A percentile compares a stretch with the other conserved stretches of the same genome.
phyloP scores from a whole-genome alignment of 1,140 invertebrate genomes.

The Chymomyza costata region DNA sequence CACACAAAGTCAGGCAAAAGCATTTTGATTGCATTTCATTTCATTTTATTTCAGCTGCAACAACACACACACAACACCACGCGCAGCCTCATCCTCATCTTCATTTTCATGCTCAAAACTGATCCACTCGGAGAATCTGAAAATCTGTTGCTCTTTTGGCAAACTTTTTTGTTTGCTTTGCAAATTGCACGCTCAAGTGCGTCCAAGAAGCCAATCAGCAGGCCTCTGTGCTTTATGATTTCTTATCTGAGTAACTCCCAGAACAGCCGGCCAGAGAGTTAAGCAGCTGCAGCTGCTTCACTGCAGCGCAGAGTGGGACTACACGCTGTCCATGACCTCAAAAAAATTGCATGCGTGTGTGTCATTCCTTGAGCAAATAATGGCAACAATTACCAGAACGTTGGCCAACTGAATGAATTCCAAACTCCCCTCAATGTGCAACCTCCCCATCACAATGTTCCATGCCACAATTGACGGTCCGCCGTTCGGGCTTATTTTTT shows the following conservation, averaged over 20 bases:
- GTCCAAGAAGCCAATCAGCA: slow-evolving; percentile 15
- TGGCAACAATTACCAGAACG: slow-evolving; percentile 60
- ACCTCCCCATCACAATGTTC: too few species aligned
- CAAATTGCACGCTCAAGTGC: slow-evolving; percentile 50
- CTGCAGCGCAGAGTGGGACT: too few species aligned
- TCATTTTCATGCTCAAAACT: too few species aligned
- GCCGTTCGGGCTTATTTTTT: slow-evolving; percentile 10
- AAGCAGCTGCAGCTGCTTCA: slow-evolving; percentile 11
- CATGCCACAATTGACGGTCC: slow-evolving; percentile 28
- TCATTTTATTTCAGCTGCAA: too few species aligned
- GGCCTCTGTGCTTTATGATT: slow-evolving; percentile 47
- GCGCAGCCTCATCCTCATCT: too few species aligned
- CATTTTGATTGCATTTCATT: slow-evolving; percentile 70
- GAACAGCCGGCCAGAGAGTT: neutral
- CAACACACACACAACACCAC: too few species aligned
- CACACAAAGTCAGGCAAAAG: slow-evolving; percentile 35
- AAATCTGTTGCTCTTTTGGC: slow-evolving; percentile 24
- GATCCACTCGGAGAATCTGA: too few species aligned
- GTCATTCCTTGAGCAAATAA: slow-evolving; percentile 69
- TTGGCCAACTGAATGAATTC: slow-evolving; percentile 3
- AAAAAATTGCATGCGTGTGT: slow-evolving; percentile 31
- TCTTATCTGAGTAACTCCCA: slow-evolving; percentile 41
- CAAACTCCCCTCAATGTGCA: slow-evolving; percentile 4
- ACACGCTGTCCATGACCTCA: too few species aligned
- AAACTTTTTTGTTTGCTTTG: slow-evolving; percentile 58